phyloP scores from a whole-genome alignment of 2,797 vertebrate species.

The Neosilurus mollespiculum region DNA sequence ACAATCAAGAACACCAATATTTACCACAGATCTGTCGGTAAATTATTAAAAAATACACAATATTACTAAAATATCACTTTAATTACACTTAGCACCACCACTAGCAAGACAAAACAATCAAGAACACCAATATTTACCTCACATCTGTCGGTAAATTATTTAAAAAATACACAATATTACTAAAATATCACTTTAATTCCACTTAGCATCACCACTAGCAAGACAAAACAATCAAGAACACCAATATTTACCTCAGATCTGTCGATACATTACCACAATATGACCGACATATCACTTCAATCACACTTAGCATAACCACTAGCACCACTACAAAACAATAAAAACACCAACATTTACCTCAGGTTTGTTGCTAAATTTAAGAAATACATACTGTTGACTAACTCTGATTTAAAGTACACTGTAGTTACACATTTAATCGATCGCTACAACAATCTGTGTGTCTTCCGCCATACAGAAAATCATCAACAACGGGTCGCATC shows the following conservation, averaged over 20 bases:
- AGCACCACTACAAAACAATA: not conserved
- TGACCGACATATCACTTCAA: not conserved
- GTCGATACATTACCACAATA: not conserved
- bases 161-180: not conserved
- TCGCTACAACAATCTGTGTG: not conserved
- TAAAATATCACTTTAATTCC: not conserved
- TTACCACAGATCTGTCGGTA: not conserved
- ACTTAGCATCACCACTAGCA: not conserved
- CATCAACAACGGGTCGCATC: not conserved
- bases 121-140: not conserved
- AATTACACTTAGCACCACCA: not conserved
- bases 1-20: not conserved
- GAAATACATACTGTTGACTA: not conserved
- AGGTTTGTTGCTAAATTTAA: not conserved
- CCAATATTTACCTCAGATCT: not conserved
- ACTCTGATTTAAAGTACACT: not conserved
- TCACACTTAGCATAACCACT: not conserved
- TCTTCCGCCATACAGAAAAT: not conserved
- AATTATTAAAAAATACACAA: not conserved
- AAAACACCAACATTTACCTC: not conserved
- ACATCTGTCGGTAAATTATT: not conserved
- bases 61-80: not conserved
- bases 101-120: not conserved
- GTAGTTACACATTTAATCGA: not conserved
- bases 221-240: not conserved